These are phyloP conservation scores for Crioceris asparagi DNA, from an alignment of 2,888 invertebrate genomes.

Conservation along the genomic window DNA sequence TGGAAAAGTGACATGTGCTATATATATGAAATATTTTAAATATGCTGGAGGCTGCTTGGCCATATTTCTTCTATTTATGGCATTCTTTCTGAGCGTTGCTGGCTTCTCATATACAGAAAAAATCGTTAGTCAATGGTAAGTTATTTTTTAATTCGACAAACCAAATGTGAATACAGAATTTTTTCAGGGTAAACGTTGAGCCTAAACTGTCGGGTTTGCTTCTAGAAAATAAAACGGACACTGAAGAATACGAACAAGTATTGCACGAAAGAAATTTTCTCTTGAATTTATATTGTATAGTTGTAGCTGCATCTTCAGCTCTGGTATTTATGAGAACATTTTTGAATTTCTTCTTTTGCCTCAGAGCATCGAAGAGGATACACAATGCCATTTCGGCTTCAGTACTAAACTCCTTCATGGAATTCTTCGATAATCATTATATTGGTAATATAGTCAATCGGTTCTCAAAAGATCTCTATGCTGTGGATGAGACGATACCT, in stretches of 20 bases:
- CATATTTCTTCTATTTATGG: slow-evolving; percentile 20
- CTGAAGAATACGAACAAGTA: slow-evolving; percentile 10
- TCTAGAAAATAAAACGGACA: slow-evolving; percentile 14
- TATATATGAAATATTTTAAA: slow-evolving; percentile 29
- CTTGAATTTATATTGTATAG: slow-evolving; percentile 16
- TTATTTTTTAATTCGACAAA: too few species aligned
- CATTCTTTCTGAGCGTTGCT: slow-evolving; percentile 24
- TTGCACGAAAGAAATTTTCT: slow-evolving; percentile 11
- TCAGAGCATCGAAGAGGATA: slow-evolving; percentile 35
- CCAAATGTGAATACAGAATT: too few species aligned
- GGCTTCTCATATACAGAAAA: slow-evolving; percentile 24
- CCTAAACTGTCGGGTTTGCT: slow-evolving; percentile 11
- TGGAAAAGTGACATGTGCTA: slow-evolving; percentile 25
- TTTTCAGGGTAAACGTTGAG: slow-evolving; percentile 22
- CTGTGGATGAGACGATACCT: slow-evolving; percentile 42
- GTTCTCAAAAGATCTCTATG: slow-evolving; percentile 62
- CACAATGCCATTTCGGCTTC: slow-evolving; percentile 48
- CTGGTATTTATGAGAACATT: slow-evolving; percentile 16
- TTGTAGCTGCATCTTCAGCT: slow-evolving; percentile 12
- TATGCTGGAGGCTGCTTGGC: slow-evolving; percentile 27
- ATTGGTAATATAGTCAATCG: slow-evolving; percentile 39
- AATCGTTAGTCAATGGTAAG: slow-evolving; percentile 26
- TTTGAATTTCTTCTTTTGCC: slow-evolving; percentile 20
- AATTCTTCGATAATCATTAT: slow-evolving; percentile 32
- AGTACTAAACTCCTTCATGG: slow-evolving; percentile 44